Conservation (phyloP, 2,888 invertebrate species). For the Leucoptera coffeella region DNA sequence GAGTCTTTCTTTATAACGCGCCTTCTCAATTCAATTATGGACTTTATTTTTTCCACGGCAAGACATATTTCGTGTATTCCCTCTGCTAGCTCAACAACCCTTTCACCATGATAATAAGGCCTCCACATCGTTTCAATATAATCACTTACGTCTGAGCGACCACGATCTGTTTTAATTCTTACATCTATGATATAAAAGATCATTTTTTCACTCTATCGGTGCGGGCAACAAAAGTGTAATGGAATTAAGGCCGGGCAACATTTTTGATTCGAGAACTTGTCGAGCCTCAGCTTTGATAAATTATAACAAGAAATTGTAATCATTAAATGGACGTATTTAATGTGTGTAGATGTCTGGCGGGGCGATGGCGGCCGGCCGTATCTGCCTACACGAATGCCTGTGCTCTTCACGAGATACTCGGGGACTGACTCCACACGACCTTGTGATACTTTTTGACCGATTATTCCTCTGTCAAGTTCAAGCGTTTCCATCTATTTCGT, state of each 20-base stretch:
- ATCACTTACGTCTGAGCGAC: constrained; percentile 30
- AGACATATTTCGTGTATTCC: constrained; percentile 48
- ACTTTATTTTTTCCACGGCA: constrained; percentile 48
- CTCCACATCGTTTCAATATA: constrained; percentile 38
- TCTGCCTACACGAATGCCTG: constrained; percentile 7
- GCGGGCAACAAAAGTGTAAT: constrained; percentile 36
- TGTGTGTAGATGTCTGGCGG: constrained; percentile 28
- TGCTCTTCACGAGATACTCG: constrained; percentile 2
- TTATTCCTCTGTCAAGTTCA: constrained; percentile 15
- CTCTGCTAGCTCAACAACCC: constrained; percentile 34
- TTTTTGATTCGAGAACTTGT: constrained; percentile 54
- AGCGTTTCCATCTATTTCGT: too few species aligned
- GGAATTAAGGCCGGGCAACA: constrained; percentile 47
- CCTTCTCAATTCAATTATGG: constrained; percentile 46
- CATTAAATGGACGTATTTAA: constrained; percentile 50
- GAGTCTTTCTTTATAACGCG: too few species aligned
- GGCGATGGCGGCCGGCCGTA: constrained; percentile 8
- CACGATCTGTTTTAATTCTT: constrained; percentile 49
- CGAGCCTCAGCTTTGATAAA: constrained; percentile 52
- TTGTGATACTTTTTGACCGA: constrained; percentile 27
- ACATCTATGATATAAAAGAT: constrained; percentile 34
- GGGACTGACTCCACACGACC: constrained; percentile 22
- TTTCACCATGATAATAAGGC: too few species aligned
- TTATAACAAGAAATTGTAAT: constrained; percentile 53
- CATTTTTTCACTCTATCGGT: constrained; percentile 24